Conservation (phyloP, 2,888 invertebrate species). For the Chalcosyrphus nemorum region DNA sequence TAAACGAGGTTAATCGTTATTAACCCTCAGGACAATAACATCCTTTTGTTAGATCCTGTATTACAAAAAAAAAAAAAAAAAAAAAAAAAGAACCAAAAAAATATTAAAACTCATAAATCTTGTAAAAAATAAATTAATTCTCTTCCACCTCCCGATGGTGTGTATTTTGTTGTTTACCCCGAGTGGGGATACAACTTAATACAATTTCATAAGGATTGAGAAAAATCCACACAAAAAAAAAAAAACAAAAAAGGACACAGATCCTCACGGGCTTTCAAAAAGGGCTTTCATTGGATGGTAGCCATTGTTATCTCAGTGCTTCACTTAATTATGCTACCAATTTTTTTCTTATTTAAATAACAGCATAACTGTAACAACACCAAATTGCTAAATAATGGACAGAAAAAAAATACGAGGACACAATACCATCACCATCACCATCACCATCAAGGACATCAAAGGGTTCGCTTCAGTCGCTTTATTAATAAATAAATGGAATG, state of each 20-base stretch:
- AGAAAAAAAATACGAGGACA: background rate
- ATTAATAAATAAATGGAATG: slow-evolving; percentile 50
- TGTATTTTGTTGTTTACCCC: background rate
- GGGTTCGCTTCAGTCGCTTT: slow-evolving; percentile 20
- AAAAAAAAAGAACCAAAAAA: background rate
- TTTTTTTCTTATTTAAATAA: slow-evolving; percentile 6
- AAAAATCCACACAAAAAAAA: background rate
- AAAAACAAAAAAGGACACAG: slow-evolving; percentile 13
- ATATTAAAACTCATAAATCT: slow-evolving; percentile 32
- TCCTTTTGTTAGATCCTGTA: background rate
- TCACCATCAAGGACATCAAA: slow-evolving; percentile 40
- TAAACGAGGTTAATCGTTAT: slow-evolving; percentile 10
- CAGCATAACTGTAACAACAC: slow-evolving; percentile 33
- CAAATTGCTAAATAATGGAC: slow-evolving; percentile 51
- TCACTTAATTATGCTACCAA: slow-evolving; percentile 39
- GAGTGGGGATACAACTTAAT: slow-evolving; percentile 9
- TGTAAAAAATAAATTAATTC: slow-evolving; percentile 32
- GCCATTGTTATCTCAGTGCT: slow-evolving; percentile 12
- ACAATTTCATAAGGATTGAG: slow-evolving; percentile 24
- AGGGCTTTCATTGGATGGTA: background rate
- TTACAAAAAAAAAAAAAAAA: background rate
- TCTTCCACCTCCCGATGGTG: background rate
- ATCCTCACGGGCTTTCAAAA: slow-evolving; percentile 18
- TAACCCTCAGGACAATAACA: background rate
- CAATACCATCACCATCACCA: background rate